Percentiles rank a stretch among this genome's conserved stretches.
These are phyloP conservation scores for Netelia virgata DNA, from an alignment of 2,888 invertebrate genomes.

Conservation along the genomic window DNA sequence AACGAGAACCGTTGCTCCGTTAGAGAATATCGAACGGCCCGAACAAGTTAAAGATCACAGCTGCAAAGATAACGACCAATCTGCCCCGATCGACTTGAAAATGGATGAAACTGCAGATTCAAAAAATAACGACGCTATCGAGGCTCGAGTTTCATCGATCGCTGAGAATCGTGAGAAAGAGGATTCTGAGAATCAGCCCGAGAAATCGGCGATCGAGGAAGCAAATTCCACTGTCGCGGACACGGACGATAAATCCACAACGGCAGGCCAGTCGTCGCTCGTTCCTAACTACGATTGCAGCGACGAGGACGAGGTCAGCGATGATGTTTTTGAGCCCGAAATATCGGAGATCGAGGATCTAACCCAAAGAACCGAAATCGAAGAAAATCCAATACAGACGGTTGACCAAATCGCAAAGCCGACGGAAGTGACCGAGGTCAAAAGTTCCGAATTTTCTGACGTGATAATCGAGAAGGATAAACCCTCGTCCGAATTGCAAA, in stretches of 20 bases:
- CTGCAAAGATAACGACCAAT: neutral
- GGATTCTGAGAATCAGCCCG: neutral
- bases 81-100: neutral
- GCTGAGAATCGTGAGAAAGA: conserved; percentile 10
- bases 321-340: conserved; percentile 68
- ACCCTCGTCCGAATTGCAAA: conserved; percentile 36
- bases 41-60: conserved; percentile 14
- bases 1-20: neutral
- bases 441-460: conserved; percentile 66
- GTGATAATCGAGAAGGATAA: conserved; percentile 20
- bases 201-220: conserved; percentile 17
- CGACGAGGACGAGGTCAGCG: conserved; percentile 66
- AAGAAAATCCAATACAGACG: conserved; percentile 38
- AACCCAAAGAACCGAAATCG: conserved; percentile 24
- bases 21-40: neutral
- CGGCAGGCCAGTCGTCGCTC: conserved; percentile 62
- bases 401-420: conserved; percentile 38
- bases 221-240: neutral
- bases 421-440: conserved; percentile 85
- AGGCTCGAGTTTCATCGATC: neutral
- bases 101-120: neutral
- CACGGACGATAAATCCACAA: conserved; percentile 43
- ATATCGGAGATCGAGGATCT: conserved; percentile 29
- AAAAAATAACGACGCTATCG: conserved; percentile 6
- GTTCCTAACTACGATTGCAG: conserved; percentile 72